These are phyloP conservation scores for Julus scandinavius DNA, from an alignment of 2,888 invertebrate genomes.

Conservation along the genomic window DNA sequence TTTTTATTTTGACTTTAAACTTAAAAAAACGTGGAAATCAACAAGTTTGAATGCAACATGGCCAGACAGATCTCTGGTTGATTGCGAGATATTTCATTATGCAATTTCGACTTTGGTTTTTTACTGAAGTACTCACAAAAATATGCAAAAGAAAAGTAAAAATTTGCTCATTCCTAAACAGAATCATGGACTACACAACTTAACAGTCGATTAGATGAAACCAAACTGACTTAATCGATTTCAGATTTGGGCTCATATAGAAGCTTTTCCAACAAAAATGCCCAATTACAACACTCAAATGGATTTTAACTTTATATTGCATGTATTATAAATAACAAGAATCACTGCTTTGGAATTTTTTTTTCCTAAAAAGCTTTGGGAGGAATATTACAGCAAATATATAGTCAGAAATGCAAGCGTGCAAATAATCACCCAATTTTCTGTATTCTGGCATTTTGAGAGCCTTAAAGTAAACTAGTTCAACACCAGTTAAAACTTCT, in stretches of 20 bases:
- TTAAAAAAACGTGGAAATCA: slow-evolving; percentile 43
- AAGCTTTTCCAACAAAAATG: slow-evolving; percentile 33
- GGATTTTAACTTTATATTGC: slow-evolving; percentile 28
- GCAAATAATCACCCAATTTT: slow-evolving; percentile 43
- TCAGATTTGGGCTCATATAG: neutral
- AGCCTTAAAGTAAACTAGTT: neutral
- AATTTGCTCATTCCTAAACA: neutral
- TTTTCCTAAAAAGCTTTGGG: slow-evolving; percentile 16
- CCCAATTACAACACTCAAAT: slow-evolving; percentile 42
- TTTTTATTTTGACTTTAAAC: slow-evolving; percentile 28
- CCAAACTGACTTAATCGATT: neutral
- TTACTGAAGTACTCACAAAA: neutral
- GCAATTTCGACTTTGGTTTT: slow-evolving; percentile 31
- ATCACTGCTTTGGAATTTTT: slow-evolving; percentile 15
- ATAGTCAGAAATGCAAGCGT: slow-evolving; percentile 41
- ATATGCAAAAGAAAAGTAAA: neutral
- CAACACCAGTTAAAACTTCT: neutral
- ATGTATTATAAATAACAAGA: slow-evolving; percentile 37
- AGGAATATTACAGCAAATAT: slow-evolving; percentile 36
- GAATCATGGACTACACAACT: neutral
- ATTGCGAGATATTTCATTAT: slow-evolving; percentile 40
- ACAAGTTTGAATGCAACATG: slow-evolving; percentile 18
- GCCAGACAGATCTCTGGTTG: neutral
- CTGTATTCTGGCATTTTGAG: slow-evolving; percentile 8
- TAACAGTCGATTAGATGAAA: neutral